phyloP scores from a whole-genome alignment of 2,888 invertebrate genomes.

The Theodoxus fluviatilis region DNA sequence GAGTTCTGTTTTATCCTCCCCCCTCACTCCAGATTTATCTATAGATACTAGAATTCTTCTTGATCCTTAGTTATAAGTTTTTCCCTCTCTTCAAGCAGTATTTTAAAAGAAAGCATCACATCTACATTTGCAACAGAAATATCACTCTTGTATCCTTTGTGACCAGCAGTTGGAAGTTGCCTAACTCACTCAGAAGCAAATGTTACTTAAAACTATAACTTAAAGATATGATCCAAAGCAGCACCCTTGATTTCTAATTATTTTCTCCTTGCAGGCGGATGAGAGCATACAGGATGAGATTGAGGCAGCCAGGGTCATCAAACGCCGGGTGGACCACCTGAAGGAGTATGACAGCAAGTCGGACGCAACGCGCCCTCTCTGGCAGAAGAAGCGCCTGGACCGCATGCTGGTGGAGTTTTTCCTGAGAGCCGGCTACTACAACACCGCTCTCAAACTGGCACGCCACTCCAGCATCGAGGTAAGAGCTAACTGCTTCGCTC shows the following conservation, averaged over 20 bases:
- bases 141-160: too few species aligned
- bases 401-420: constrained; percentile 97
- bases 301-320: constrained; percentile 88
- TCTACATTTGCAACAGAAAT: too few species aligned
- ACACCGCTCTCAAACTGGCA: constrained; percentile 87
- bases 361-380: constrained; percentile 71
- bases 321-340: constrained; percentile 89
- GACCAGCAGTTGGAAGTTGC: too few species aligned
- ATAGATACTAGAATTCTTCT: too few species aligned
- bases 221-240: neutral
- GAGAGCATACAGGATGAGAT: constrained; percentile 92
- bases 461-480: constrained; percentile 73
- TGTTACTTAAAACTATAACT: neutral
- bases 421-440: constrained; percentile 92
- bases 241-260: neutral
- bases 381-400: constrained; percentile 87
- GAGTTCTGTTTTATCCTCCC: too few species aligned
- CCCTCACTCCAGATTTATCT: too few species aligned
- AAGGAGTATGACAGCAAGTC: constrained; percentile 71
- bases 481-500: constrained; percentile 3
- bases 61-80: too few species aligned
- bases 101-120: too few species aligned
- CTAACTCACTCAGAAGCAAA: too few species aligned
- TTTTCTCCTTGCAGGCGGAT: constrained; percentile 71
- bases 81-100: too few species aligned